Conservation (phyloP, 1,140 invertebrate species). For the Wiebesia pumilae region DNA sequence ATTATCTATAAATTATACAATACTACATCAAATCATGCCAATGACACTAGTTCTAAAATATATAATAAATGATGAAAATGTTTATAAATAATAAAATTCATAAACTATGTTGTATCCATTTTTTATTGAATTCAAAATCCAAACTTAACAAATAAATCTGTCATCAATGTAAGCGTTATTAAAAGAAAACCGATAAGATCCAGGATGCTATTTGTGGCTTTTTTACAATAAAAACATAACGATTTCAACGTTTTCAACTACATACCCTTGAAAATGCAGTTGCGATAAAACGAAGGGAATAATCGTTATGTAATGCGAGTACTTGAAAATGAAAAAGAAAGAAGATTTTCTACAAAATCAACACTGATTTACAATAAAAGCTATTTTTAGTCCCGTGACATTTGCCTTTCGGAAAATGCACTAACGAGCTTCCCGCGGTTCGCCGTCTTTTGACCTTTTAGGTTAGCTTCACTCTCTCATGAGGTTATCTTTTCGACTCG, state of each 20-base stretch:
- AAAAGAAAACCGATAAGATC: constrained; percentile 26
- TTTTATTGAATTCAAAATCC: not conserved
- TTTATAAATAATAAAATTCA: constrained; percentile 40
- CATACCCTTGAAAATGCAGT: constrained; percentile 32
- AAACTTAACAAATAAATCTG: not conserved
- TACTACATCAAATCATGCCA: not conserved
- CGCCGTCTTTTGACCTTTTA: constrained; percentile 33
- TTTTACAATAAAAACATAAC: constrained; percentile 48
- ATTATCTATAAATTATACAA: constrained; percentile 53
- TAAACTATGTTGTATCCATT: not conserved
- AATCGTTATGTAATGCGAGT: constrained; percentile 27
- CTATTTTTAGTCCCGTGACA: constrained; percentile 41
- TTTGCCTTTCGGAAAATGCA: constrained; percentile 40
- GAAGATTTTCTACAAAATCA: not conserved
- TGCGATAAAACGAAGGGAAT: constrained; percentile 36
- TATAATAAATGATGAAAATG: not conserved
- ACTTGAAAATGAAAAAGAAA: not conserved
- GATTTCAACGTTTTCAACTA: constrained; percentile 32
- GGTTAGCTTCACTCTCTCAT: constrained; percentile 44
- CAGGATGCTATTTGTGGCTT: not conserved
- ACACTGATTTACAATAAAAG: not conserved
- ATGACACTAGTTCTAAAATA: not conserved
- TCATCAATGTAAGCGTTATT: not conserved
- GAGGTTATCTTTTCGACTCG: constrained; percentile 32
- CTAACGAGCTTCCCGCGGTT: constrained; percentile 50